These are phyloP conservation scores for Odocoileus virginianus DNA, from an alignment of 2,113 vertebrate genomes.

Conservation along the genomic window DNA sequence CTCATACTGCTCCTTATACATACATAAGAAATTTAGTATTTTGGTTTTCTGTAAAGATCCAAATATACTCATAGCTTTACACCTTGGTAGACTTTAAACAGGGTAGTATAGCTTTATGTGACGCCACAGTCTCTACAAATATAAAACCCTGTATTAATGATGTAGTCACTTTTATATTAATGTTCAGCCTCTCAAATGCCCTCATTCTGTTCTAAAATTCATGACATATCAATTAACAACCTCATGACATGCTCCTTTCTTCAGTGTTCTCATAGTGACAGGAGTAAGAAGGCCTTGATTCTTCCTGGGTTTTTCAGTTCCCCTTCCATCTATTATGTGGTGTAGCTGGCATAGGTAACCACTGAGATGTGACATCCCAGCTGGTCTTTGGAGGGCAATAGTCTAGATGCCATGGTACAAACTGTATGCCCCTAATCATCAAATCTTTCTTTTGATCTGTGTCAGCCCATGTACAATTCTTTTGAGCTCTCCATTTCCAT, in stretches of 20 bases:
- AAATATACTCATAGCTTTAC: background rate
- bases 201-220: background rate
- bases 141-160: background rate
- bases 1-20: background rate
- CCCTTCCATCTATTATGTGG: background rate
- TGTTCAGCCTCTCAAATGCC: background rate
- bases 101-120: background rate
- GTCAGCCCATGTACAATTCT: background rate
- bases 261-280: background rate
- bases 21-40: background rate
- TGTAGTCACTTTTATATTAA: background rate
- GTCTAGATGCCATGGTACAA: background rate
- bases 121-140: background rate
- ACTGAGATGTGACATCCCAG: background rate
- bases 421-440: background rate
- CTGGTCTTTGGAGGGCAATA: background rate
- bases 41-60: background rate
- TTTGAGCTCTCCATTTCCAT: background rate
- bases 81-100: background rate
- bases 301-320: background rate
- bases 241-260: background rate
- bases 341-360: background rate
- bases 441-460: background rate
- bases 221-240: background rate
- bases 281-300: background rate